phyloP scores from a whole-genome alignment of 2,888 invertebrate genomes.

The Leptinotarsa peninsularis region DNA sequence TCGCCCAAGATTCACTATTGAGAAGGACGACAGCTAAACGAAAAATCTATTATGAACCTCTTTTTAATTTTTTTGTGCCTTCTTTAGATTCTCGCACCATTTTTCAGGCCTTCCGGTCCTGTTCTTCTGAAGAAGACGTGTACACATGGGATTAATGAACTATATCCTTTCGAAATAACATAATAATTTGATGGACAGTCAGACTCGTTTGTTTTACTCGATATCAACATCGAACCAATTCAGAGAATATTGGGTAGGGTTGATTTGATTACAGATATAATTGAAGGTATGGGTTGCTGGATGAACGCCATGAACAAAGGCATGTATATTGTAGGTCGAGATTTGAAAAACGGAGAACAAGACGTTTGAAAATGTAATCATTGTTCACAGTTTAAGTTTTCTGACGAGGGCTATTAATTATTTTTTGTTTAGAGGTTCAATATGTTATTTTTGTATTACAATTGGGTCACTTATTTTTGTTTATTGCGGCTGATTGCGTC shows the following conservation, averaged over 20 bases:
- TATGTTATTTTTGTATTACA: background rate
- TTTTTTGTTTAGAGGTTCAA: background rate
- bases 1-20: too few species aligned
- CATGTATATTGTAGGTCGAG: background rate
- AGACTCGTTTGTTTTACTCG: background rate
- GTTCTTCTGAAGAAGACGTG: too few species aligned
- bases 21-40: background rate
- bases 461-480: background rate
- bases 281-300: background rate
- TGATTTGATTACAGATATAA: background rate
- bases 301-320: background rate
- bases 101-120: background rate
- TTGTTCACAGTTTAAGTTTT: background rate
- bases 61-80: background rate
- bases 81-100: background rate
- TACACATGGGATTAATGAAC: background rate
- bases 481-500: background rate
- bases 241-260: background rate
- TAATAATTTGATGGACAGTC: background rate
- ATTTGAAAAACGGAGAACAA: background rate
- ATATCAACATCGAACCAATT: slow-evolving; percentile 1
- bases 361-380: background rate
- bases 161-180: slow-evolving; percentile 1
- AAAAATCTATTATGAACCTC: background rate
- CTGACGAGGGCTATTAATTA: background rate